Evolutionary conservation across 2,113 vertebrate species (phyloP), one percentile per base, ranked within the genome.

Genomic region (Sinocyclocheilus grahami): DNA sequence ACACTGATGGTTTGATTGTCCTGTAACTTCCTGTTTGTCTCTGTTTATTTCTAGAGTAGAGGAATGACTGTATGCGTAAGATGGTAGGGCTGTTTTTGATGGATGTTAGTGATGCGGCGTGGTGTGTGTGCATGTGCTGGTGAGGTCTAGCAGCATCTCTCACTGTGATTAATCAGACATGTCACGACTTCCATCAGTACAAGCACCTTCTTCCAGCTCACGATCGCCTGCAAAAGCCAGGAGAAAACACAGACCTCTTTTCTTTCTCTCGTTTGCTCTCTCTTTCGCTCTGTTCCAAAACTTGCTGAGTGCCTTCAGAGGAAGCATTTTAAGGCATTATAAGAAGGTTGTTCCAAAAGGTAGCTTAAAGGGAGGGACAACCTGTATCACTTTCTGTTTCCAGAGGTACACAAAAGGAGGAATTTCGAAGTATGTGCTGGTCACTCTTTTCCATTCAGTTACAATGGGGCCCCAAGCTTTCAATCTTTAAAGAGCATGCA

Each of bases 111-210:
- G 48, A 30, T 53, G 46, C 22, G 42, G n/a, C n/a, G 42, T 24
- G 12, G 24, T 69, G 30, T 53, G 13, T 33, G 46, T 33, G 10
- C 1, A 22, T 22, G 55, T 62, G 20, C 4, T 11, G 55, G 22
- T 76, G 60, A 39, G 39, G 18, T 75, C 55, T 63, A 16, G 71
- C 18, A 72, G 18, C 16, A 33, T 62, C 48, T 62, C 42, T 78
- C 42, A 51, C 83, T 79, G 67, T 86, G 86, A 86, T 87, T 87
- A 89, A 88, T 84, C 86, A 80, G 69, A 84, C 79, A 69, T 90
- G 86, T 78, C 81, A 87, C 42, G 14, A 82, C 71, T 77, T 63
- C 85, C 82, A 81, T 76, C 69, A 81, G 20, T 71, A 62, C 69
- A 86, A 85, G 77, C 82, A 65, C 77, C 72, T 82, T 77, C 69